Base-by-base conservation (phyloP, 1,140 invertebrate species). In the Leucophenga varia region DNA sequence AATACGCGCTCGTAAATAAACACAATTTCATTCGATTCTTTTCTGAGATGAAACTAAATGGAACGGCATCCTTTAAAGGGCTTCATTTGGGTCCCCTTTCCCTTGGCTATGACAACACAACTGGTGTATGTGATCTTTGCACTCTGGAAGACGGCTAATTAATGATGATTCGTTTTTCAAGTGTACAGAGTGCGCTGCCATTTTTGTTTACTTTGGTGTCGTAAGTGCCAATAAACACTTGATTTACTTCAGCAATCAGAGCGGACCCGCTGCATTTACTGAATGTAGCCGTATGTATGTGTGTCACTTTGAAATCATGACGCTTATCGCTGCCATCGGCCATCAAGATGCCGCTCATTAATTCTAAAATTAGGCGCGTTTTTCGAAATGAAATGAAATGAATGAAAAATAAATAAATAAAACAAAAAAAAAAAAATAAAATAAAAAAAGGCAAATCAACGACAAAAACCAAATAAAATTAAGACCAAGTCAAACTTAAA, bases 291-390 rank as follows among this genome's bases (percentile, higher is more conserved):
- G 12, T 43, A 37, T 42, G 36, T 50, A 30, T 38, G 37, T 37
- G 35, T 28, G 22, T 25, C 22, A 25, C 10, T 25, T 35, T 55
- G 63, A 65, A 65, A 56, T 67, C 63, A 67, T 67, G 63, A 60
- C 43, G 48, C 64, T 67, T 67, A 67, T 67, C 63, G 59, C 50
- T 63, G 58, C 51, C 64, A 72, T 72, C 69, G 64, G 64, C 61
- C 61, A 72, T 72, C 64, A 72, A 72, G 65, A 72, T 72, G 60
- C 61, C 69, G 68, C 64, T 72, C 69, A 72, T 72, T 72, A 72
- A 72, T 72, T 72, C 69, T 67, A 67, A 72, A 72, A 72, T 72
- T 72, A 72, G 69, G 64, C 38, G 34, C 69, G 64, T 61, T 58
- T 64, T 68, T 64, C 68, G 58, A 57, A 64, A 61, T n/a, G n/a